Conservation (phyloP, 2,113 vertebrate species). For the Holacanthus passer region DNA sequence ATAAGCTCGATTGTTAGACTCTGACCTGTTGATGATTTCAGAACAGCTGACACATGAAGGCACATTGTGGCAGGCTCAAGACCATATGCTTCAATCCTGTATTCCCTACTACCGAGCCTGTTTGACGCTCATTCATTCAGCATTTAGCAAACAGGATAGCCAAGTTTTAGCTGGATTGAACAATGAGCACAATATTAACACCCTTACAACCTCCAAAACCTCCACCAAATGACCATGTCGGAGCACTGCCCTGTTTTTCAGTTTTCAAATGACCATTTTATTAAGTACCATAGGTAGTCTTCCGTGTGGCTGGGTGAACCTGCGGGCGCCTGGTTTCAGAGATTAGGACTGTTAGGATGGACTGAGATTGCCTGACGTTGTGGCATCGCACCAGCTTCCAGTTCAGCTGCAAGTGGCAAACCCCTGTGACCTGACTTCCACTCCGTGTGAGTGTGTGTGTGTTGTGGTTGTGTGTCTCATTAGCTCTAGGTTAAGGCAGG, state of each 20-base stretch:
- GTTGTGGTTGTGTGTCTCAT: conserved; percentile 67
- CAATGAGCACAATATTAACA: too few relatives aligned
- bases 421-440: conserved; percentile 54
- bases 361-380: conserved; percentile 11
- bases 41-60: too few relatives aligned
- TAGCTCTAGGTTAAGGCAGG: conserved; percentile 68
- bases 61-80: too few relatives aligned
- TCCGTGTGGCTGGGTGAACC: neutral
- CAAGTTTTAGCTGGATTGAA: too few relatives aligned
- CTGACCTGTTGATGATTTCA: too few relatives aligned
- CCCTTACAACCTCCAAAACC: too few relatives aligned
- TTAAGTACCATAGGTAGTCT: neutral
- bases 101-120: too few relatives aligned
- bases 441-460: conserved; percentile 39
- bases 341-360: conserved; percentile 32
- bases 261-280: neutral
- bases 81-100: too few relatives aligned
- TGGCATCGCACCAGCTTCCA: conserved; percentile 38
- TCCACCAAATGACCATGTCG: too few relatives aligned
- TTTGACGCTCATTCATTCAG: neutral
- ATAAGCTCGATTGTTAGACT: too few relatives aligned
- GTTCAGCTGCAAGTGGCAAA: conserved; percentile 46
- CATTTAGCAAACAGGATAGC: neutral
- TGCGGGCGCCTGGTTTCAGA: neutral
- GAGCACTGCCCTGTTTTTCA: neutral